A percentile compares a stretch with the other conserved stretches of the same genome.
Conservation (phyloP, 2,888 invertebrate genomes). For the Drosophila mimica region DNA sequence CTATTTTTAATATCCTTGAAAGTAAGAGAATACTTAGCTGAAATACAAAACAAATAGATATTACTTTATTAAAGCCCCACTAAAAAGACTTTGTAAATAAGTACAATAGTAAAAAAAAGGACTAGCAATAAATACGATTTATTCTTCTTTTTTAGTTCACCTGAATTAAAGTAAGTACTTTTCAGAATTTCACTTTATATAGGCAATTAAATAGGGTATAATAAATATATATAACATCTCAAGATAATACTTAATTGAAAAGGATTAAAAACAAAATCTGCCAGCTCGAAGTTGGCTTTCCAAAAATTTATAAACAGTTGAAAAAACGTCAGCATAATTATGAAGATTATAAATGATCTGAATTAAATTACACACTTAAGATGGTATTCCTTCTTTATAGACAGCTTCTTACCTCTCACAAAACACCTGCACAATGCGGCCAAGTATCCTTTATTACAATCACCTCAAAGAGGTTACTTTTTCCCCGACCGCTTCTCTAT, state of each 20-base stretch:
- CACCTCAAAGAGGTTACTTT: background rate
- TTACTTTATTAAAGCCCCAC: background rate
- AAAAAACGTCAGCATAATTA: background rate
- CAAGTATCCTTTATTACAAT: background rate
- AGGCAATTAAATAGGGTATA: background rate
- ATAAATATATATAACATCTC: background rate
- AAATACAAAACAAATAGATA: background rate
- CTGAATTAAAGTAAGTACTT: background rate
- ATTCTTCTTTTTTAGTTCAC: background rate
- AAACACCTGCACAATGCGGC: slow-evolving; percentile 24
- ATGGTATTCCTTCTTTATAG: background rate
- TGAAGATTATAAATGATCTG: slow-evolving; percentile 8
- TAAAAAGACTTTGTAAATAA: background rate
- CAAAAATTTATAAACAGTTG: background rate
- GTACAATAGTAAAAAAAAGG: background rate
- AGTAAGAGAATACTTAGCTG: background rate
- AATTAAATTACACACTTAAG: slow-evolving; percentile 16
- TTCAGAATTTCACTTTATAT: background rate
- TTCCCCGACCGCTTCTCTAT: background rate
- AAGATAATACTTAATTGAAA: background rate
- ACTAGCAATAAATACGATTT: background rate
- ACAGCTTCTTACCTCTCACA: background rate
- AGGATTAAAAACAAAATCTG: background rate
- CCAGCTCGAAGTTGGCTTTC: background rate
- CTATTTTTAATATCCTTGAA: background rate